Conservation (phyloP, 2,888 invertebrate species). For the Rhagonycha fulva region DNA sequence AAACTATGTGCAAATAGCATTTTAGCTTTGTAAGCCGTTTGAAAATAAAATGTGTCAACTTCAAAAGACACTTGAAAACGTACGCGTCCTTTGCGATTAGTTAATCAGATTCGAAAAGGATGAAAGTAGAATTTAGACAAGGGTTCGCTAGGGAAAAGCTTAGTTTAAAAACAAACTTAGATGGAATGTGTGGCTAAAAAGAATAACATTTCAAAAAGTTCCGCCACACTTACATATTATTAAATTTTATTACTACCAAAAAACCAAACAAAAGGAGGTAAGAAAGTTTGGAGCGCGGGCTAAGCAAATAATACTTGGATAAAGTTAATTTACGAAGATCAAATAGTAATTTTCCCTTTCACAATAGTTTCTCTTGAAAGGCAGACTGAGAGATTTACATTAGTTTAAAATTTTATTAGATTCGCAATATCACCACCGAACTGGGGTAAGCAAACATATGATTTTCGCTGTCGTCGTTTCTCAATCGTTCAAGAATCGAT, state of each 20-base stretch:
- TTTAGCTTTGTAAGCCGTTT: constrained; percentile 7
- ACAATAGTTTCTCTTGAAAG: constrained; percentile 20
- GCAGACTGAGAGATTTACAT: constrained; percentile 21
- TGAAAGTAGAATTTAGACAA: constrained; percentile 2
- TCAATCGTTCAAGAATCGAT: neutral
- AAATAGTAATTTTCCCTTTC: constrained; percentile 23
- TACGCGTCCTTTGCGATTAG: constrained; percentile 11
- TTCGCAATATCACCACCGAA: constrained; percentile 24
- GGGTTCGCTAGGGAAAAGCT: constrained; percentile 10
- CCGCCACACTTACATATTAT: neutral
- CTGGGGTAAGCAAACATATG: constrained; percentile 29
- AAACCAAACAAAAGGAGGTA: neutral
- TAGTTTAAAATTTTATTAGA: constrained; percentile 29
- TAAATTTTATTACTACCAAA: neutral
- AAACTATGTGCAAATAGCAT: neutral
- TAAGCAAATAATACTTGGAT: constrained; percentile 17
- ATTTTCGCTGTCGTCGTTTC: constrained; percentile 9
- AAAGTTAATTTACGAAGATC: constrained; percentile 25
- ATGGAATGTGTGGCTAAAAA: neutral
- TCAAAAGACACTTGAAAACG: constrained; percentile 14
- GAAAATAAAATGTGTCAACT: constrained; percentile 13
- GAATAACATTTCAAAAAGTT: neutral
- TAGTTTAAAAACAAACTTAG: constrained; percentile 7
- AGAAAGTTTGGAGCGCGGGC: neutral
- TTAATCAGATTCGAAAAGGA: constrained; percentile 7